These are phyloP conservation scores for Crocuta crocuta DNA, from an alignment of 2,113 vertebrate species.

Conservation along the genomic window DNA sequence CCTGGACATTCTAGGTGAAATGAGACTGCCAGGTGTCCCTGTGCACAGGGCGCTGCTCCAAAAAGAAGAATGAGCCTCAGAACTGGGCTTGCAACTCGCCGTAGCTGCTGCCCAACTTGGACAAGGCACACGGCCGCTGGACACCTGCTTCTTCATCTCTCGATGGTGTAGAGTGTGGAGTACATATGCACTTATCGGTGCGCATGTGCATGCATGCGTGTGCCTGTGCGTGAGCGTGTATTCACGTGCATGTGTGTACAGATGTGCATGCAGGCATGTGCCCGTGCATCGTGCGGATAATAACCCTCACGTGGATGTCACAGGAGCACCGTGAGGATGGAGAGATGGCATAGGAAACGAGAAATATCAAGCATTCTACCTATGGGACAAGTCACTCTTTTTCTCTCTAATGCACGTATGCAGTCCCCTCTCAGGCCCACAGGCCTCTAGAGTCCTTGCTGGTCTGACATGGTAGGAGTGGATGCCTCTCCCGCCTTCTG, in stretches of 20 bases:
- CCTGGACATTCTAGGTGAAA: background rate
- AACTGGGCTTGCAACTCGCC: background rate
- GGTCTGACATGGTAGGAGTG: background rate
- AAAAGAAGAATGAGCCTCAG: background rate
- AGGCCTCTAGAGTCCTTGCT: background rate
- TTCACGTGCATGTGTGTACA: background rate
- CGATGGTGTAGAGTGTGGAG: background rate
- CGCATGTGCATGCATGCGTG: background rate
- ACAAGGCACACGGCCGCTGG: background rate
- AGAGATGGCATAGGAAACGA: background rate
- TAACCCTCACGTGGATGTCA: background rate
- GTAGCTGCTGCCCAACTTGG: background rate
- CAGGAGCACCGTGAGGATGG: background rate
- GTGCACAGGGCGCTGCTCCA: background rate
- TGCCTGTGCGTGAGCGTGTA: too few relatives aligned
- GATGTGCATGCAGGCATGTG: background rate
- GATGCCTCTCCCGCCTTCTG: background rate
- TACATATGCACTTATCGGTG: rapidly evolving
- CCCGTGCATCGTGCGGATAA: too few relatives aligned
- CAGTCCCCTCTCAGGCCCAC: background rate
- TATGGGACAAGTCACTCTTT: background rate
- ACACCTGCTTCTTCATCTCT: background rate
- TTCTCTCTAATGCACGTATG: background rate
- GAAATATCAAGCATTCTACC: background rate
- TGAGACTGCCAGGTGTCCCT: background rate